Evolutionary conservation across 2,888 invertebrate genomes (phyloP).

Genomic region (Drosophila diplacantha): DNA sequence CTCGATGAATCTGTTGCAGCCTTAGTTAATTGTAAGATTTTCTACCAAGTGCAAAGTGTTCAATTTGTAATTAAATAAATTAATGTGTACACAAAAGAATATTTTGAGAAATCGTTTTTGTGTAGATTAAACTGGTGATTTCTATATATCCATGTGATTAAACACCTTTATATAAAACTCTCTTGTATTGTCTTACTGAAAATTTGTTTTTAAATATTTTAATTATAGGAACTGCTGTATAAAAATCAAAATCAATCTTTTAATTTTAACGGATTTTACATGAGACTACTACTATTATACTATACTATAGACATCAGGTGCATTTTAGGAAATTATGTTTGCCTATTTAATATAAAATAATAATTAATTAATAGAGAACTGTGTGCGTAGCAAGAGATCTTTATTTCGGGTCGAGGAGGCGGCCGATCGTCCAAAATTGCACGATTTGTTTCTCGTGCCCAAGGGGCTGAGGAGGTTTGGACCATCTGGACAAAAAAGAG

Average conservation of each 20-base stretch:
- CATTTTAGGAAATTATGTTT: too few relatives aligned
- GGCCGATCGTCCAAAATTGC: constrained; percentile 57
- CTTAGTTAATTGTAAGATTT: constrained; percentile 57
- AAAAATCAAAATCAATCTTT: not conserved
- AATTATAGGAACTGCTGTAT: not conserved
- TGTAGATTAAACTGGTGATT: not conserved
- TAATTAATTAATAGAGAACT: constrained; percentile 38
- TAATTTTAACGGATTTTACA: not conserved
- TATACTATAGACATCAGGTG: too few relatives aligned
- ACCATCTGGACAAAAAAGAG: constrained; percentile 21
- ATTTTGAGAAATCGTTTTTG: not conserved
- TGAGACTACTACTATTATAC: too few relatives aligned
- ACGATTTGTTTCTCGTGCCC: constrained; percentile 45
- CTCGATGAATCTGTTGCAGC: constrained; percentile 53
- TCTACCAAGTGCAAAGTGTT: constrained; percentile 54
- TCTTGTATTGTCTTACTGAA: not conserved
- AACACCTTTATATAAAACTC: not conserved
- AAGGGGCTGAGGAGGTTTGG: not conserved
- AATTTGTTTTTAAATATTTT: not conserved
- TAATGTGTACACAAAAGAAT: constrained; percentile 26
- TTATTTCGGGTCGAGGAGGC: constrained; percentile 61
- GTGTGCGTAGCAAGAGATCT: constrained; percentile 57
- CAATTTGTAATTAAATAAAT: constrained; percentile 42
- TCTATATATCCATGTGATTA: not conserved
- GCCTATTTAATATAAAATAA: too few relatives aligned